These are phyloP conservation scores for Aegotheles bennettii DNA, from an alignment of 2,113 vertebrate genomes.

Conservation along the genomic window DNA sequence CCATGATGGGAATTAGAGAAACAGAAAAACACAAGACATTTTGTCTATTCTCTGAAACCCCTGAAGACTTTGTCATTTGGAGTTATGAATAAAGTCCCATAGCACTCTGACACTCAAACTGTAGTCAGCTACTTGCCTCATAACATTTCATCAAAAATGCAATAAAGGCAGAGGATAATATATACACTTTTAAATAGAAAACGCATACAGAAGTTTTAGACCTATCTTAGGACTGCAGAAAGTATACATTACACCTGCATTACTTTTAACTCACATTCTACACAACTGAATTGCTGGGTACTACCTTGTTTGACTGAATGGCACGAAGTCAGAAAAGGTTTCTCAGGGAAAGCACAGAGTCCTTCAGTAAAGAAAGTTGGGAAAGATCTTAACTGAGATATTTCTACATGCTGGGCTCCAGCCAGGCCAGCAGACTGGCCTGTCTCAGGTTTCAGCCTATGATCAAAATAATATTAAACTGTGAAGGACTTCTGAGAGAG, in stretches of 20 bases:
- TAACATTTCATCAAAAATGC: neutral
- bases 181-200: neutral
- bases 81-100: neutral
- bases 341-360: neutral
- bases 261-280: neutral
- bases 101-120: neutral
- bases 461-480: neutral
- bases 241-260: neutral
- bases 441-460: neutral
- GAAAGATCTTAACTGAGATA: neutral
- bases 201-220: neutral
- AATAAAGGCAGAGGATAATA: neutral
- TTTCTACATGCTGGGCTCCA: neutral
- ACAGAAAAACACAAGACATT: neutral
- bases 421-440: neutral
- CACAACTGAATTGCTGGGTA: neutral
- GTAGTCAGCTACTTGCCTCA: neutral
- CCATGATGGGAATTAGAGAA: neutral
- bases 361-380: neutral
- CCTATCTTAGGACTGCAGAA: neutral
- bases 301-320: neutral
- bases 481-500: neutral
- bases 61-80: neutral
- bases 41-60: neutral
- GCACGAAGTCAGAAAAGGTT: neutral